These are phyloP conservation scores for Cepaea nemoralis DNA, from an alignment of 1,140 invertebrate genomes.

Conservation along the genomic window DNA sequence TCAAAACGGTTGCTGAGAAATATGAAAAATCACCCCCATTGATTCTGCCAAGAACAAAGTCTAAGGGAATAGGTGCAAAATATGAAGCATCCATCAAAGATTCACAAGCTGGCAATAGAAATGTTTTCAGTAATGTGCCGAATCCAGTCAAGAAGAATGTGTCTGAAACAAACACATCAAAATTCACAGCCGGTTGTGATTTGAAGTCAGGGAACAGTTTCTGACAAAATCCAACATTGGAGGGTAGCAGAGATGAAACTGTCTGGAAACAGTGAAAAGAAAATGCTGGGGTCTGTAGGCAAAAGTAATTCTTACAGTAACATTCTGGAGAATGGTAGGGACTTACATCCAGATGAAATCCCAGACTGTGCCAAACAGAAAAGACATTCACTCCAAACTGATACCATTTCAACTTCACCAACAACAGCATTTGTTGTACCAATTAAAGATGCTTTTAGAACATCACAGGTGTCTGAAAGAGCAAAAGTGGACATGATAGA, in stretches of 20 bases:
- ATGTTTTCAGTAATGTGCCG: neutral
- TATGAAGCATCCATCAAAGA: conserved; percentile 1
- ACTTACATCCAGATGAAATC: neutral
- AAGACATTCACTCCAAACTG: conserved; percentile 16
- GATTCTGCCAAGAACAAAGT: neutral
- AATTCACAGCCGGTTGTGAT: neutral
- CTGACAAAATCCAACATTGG: neutral
- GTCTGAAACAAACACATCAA: neutral
- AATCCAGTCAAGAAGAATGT: too few relatives aligned
- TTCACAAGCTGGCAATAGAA: neutral
- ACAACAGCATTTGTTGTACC: neutral
- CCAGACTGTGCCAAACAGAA: neutral
- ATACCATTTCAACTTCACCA: neutral
- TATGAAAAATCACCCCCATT: neutral
- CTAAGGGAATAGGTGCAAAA: conserved; percentile 1
- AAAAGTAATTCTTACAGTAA: neutral
- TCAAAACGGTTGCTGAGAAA: neutral
- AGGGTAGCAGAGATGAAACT: neutral
- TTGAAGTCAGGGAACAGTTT: neutral
- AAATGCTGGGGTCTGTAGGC: conserved; percentile 12
- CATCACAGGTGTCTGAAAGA: neutral
- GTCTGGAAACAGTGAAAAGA: neutral
- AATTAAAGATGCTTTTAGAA: neutral
- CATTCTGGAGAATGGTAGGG: neutral
- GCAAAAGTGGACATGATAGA: neutral